Conservation (phyloP, 2,888 invertebrate species). For the Thumatha senex region DNA sequence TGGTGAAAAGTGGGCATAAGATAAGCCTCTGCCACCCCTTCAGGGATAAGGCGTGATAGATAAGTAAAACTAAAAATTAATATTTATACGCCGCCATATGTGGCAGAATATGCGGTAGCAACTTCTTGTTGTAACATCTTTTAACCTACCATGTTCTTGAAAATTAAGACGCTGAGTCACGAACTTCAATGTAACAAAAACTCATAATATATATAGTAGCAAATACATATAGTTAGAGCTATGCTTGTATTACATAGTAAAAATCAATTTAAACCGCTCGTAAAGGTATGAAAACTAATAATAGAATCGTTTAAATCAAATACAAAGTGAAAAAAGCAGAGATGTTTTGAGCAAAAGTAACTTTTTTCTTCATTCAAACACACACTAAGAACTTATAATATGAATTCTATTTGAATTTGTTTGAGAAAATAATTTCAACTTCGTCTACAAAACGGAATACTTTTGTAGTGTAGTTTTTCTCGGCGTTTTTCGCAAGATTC, state of each 20-base stretch:
- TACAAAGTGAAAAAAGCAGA: slow-evolving; percentile 53
- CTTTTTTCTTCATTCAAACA: slow-evolving; percentile 29
- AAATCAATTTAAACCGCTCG: not conserved
- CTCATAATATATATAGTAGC: too few relatives aligned
- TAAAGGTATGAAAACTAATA: slow-evolving; percentile 35
- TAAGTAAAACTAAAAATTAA: too few relatives aligned
- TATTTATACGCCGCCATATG: too few relatives aligned
- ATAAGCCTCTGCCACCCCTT: too few relatives aligned
- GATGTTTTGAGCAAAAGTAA: slow-evolving; percentile 19
- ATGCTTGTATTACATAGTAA: not conserved
- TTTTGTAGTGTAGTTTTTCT: slow-evolving; percentile 31
- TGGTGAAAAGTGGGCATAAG: too few relatives aligned
- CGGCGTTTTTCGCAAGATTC: slow-evolving; percentile 12
- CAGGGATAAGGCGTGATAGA: too few relatives aligned
- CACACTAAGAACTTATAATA: slow-evolving; percentile 41
- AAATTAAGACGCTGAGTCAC: too few relatives aligned
- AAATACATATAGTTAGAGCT: too few relatives aligned
- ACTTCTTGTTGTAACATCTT: too few relatives aligned
- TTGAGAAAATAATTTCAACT: slow-evolving; percentile 46
- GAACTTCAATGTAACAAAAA: too few relatives aligned
- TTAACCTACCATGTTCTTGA: too few relatives aligned
- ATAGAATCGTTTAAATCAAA: slow-evolving; percentile 30
- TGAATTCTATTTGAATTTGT: slow-evolving; percentile 51
- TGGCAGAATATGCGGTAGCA: too few relatives aligned
- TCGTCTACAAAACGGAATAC: slow-evolving; percentile 31